Percentiles rank a stretch among this genome's conserved stretches.
Conservation (phyloP, 2,797 vertebrate genomes). For the Esox masquinongy region DNA sequence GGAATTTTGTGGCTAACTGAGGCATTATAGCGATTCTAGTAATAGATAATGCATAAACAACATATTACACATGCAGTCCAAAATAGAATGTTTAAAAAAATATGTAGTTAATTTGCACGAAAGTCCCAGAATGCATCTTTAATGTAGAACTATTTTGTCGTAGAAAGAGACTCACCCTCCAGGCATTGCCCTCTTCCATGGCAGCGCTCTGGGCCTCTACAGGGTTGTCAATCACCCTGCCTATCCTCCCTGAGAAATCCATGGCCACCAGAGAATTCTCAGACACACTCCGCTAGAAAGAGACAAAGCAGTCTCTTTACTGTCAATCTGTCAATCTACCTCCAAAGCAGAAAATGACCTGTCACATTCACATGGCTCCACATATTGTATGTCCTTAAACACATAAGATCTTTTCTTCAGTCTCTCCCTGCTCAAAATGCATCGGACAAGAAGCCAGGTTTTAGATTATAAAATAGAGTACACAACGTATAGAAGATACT, state of each 20-base stretch:
- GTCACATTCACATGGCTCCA: neutral
- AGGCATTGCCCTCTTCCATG: conserved; percentile 96
- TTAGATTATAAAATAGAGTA: neutral
- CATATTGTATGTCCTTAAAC: neutral
- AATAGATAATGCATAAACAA: no score
- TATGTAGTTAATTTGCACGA: neutral
- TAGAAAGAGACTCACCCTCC: conserved; percentile 84
- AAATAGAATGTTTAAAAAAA: no score
- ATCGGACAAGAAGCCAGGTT: neutral
- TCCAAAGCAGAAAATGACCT: neutral
- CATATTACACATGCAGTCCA: no score
- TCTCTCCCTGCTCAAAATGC: neutral
- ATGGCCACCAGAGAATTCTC: conserved; percentile 98
- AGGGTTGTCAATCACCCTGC: conserved; percentile 97
- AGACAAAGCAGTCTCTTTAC: conserved; percentile 64
- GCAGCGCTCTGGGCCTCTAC: conserved; percentile 95
- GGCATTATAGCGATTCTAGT: no score
- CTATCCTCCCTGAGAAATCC: conserved; percentile 98
- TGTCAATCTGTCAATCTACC: neutral
- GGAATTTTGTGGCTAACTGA: no score
- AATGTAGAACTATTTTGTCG: neutral
- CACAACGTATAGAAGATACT: neutral
- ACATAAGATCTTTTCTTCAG: neutral
- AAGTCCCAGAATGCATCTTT: neutral
- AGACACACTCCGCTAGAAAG: conserved; percentile 91